Percentiles rank a stretch among this genome's conserved stretches.
Evolutionary conservation across 2,888 invertebrate genomes (phyloP).

Genomic region (Orchesella flavescens): DNA sequence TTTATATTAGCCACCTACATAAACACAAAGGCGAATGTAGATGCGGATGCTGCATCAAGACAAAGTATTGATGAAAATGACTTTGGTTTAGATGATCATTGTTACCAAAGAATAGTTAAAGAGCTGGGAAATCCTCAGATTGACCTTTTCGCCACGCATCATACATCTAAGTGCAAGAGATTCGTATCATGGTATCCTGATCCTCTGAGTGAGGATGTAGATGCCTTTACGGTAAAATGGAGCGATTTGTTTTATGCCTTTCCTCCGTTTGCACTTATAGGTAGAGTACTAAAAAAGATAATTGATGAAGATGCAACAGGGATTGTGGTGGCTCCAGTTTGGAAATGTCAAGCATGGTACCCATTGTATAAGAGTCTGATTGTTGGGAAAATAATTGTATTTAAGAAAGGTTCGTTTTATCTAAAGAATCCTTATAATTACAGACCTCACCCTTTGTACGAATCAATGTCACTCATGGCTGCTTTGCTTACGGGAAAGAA

Average conservation of each 20-base stretch:
- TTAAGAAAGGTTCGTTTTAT: no score
- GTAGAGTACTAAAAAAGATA: neutral
- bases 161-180: slow-evolving; percentile 37
- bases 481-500: neutral
- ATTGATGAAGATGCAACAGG: neutral
- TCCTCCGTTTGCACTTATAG: slow-evolving; percentile 55
- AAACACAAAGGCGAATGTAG: neutral
- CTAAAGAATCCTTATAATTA: no score
- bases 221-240: slow-evolving; percentile 40
- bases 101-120: neutral
- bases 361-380: no score
- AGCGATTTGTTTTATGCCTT: slow-evolving; percentile 36
- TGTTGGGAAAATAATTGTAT: no score
- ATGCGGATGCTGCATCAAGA: neutral
- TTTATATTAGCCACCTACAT: slow-evolving; percentile 1
- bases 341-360: slow-evolving; percentile 50
- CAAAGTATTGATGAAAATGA: slow-evolving; percentile 26
- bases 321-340: slow-evolving; percentile 46
- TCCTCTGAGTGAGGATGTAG: slow-evolving; percentile 5
- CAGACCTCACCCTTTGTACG: no score
- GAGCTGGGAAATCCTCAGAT: slow-evolving; percentile 38
- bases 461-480: no score
- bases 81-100: slow-evolving; percentile 1
- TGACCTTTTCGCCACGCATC: slow-evolving; percentile 58
- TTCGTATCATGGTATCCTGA: slow-evolving; percentile 48